Evolutionary conservation across 2,888 invertebrate species (phyloP).

Genomic region (Meteorus colon): DNA sequence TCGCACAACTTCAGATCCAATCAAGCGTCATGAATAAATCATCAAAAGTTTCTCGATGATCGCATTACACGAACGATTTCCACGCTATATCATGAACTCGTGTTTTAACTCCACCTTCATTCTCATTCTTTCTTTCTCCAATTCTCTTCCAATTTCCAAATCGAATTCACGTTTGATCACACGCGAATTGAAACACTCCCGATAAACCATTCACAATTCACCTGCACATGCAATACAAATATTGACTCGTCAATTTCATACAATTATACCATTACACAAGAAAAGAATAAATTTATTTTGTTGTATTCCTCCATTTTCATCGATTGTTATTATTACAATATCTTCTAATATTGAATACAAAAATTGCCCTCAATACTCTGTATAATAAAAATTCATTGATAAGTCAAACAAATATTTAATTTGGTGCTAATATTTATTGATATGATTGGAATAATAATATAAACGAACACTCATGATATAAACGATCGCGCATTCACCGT

Average conservation of each 20-base stretch:
- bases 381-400: too few species aligned
- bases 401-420: too few species aligned
- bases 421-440: too few species aligned
- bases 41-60: constrained; percentile 23
- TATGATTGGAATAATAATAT: too few species aligned
- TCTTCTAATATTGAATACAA: too few species aligned
- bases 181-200: constrained; percentile 14
- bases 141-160: constrained; percentile 15
- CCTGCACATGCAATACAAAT: neutral
- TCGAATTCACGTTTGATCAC: constrained; percentile 23
- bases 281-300: too few species aligned
- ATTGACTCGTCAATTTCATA: neutral
- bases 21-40: constrained; percentile 29
- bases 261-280: too few species aligned
- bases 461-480: too few species aligned
- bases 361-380: too few species aligned
- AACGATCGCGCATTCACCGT: too few species aligned
- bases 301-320: too few species aligned
- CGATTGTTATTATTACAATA: too few species aligned
- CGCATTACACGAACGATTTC: constrained; percentile 9
- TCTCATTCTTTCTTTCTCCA: neutral
- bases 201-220: constrained; percentile 14
- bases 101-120: constrained; percentile 5
- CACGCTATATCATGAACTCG: constrained; percentile 28
- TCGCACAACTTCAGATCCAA: constrained; percentile 25